Conservation (phyloP, 2,113 vertebrate species). For the Burhinus bistriatus region DNA sequence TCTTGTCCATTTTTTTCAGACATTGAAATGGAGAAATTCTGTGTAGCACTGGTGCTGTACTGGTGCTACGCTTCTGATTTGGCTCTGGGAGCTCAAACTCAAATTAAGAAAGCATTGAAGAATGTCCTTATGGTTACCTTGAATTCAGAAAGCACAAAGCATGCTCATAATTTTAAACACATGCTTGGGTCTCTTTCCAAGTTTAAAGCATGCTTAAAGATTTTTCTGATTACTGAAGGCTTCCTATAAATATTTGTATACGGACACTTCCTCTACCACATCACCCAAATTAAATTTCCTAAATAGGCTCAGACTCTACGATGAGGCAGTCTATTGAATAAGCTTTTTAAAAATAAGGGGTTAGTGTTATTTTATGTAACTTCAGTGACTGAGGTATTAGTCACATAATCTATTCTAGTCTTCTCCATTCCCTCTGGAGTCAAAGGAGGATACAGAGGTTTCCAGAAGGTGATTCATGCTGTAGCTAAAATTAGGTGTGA, state of each 20-base stretch:
- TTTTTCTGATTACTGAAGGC: background rate
- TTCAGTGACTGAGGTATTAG: background rate
- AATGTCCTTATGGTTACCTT: background rate
- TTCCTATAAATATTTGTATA: slow-evolving; percentile 22
- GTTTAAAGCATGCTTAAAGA: background rate
- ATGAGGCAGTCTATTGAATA: background rate
- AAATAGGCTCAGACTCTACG: background rate
- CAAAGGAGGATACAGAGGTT: background rate
- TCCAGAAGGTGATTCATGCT: background rate
- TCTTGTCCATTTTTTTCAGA: background rate
- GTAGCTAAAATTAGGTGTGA: background rate
- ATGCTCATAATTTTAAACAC: background rate
- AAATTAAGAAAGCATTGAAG: background rate
- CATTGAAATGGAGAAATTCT: background rate
- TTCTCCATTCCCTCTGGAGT: background rate
- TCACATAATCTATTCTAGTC: background rate
- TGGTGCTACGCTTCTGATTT: rapidly evolving
- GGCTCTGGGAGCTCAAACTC: background rate
- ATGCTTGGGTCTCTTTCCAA: background rate
- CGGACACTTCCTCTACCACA: background rate
- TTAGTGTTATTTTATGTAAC: background rate
- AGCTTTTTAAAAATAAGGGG: background rate
- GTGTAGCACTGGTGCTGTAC: background rate
- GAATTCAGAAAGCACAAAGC: background rate
- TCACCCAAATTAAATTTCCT: background rate